phyloP scores from a whole-genome alignment of 2,113 vertebrate species.

The Bubo scandiacus region DNA sequence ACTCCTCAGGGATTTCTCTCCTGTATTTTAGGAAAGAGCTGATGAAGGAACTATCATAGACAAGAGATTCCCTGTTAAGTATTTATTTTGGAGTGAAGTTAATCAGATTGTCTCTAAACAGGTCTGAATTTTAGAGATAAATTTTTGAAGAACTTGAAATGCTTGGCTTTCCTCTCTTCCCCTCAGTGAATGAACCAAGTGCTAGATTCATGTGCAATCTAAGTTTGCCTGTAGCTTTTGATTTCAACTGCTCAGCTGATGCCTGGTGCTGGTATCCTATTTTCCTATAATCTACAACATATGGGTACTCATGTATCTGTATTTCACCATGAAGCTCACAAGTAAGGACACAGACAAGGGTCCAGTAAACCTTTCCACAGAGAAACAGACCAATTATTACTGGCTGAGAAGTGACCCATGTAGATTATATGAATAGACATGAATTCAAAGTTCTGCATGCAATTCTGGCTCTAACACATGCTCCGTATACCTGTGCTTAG shows the following conservation, averaged over 20 bases:
- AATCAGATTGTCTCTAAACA: not conserved
- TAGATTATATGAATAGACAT: not conserved
- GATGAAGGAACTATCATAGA: not conserved
- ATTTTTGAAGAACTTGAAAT: not conserved
- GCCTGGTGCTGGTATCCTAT: not conserved
- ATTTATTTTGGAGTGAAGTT: not conserved
- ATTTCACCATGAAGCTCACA: rapidly evolving
- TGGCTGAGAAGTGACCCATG: not conserved
- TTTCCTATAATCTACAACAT: not conserved
- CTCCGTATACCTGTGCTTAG: rapidly evolving
- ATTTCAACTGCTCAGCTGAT: not conserved
- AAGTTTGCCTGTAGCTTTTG: not conserved
- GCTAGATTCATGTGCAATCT: not conserved
- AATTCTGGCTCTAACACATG: not conserved
- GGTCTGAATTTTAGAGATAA: not conserved
- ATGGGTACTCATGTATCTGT: not conserved
- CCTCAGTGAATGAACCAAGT: not conserved
- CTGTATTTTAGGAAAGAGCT: not conserved
- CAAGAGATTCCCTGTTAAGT: not conserved
- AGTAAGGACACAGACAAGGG: not conserved
- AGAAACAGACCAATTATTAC: not conserved
- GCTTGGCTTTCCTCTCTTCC: not conserved
- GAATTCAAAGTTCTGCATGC: not conserved
- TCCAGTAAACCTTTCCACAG: not conserved
- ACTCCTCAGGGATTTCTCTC: not conserved